These are phyloP conservation scores for Mustela nigripes DNA, from an alignment of 2,113 vertebrate genomes.

Conservation along the genomic window DNA sequence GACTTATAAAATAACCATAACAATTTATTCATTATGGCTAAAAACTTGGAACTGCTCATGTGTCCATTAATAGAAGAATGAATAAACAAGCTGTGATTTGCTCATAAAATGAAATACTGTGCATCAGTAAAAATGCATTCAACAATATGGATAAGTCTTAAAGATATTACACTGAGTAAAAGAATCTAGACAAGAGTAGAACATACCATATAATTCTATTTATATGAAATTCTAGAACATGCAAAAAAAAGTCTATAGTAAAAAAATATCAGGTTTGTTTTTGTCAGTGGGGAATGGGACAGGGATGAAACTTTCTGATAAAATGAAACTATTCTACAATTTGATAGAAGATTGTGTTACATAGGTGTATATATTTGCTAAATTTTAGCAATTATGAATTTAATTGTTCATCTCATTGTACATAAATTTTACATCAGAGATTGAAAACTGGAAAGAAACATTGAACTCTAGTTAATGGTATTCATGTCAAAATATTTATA, in stretches of 20 bases:
- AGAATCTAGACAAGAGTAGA: background rate
- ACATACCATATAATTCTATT: background rate
- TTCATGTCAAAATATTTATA: background rate
- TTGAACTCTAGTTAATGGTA: background rate
- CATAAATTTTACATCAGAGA: background rate
- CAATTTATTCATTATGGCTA: background rate
- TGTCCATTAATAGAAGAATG: background rate
- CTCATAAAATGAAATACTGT: background rate
- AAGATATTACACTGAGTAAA: background rate
- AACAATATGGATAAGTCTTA: background rate
- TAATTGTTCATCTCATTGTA: constrained; percentile 20
- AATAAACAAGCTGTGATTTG: background rate
- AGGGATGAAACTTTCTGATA: background rate
- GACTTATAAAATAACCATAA: background rate
- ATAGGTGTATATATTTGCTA: background rate
- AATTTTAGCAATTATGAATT: background rate
- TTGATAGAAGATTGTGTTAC: background rate
- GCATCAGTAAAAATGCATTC: background rate
- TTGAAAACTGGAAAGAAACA: constrained; percentile 16
- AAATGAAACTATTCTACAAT: background rate
- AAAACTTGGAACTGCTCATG: background rate
- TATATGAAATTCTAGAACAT: background rate
- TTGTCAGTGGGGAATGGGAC: background rate
- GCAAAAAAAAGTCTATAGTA: background rate
- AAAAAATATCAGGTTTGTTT: background rate